Base-by-base conservation (phyloP, 2,888 invertebrate genomes). In the Trichogramma evanescens region DNA sequence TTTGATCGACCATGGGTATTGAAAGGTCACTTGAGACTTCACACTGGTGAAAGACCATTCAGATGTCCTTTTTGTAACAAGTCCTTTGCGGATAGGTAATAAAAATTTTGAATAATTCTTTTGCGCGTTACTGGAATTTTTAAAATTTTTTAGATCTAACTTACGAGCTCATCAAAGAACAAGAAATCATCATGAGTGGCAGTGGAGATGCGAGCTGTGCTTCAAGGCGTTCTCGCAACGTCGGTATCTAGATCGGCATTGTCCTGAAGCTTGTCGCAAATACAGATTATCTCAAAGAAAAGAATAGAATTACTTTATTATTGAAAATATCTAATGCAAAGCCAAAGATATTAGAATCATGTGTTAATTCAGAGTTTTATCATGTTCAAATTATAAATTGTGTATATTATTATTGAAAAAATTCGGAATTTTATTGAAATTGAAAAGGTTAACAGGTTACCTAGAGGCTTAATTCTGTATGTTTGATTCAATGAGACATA, bases 1-100 rank as follows among this genome's bases (percentile, higher is more conserved):
- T 88, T 88, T 74, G 85, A 88, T 74, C 80, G 86, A 5, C 86
- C 86, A 6, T 88, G 88, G 88, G 86, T 86, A 43, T 75, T 88
- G 53, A 84, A 86, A 68, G 87, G 87, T 0, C 88, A 88, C 69
- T 75, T 85, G 65, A 80, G 88, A 0, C 80, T 86, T 4, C 88
- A 88, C 70, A 88, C 88, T 0, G 88, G 88, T 0, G 88, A 88
- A 70, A 78, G 86, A 41, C 88, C 88, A 1, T 88, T 87, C 67
- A 82, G 83, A 4, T 88, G 88, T 66, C 87, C 87, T 0, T 80
- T 79, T 4, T 88, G 88, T 66, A 82, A 82, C 9, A 83, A 86
- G 73, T 83, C 82, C 1, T 88, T 88, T 69, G 86, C 87, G 54
- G 87, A 88, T 70, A 79, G 86, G 86, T 86, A 66, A 72, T 59